These are phyloP conservation scores for Tachycineta bicolor DNA, from an alignment of 2,113 vertebrate genomes.

Conservation along the genomic window DNA sequence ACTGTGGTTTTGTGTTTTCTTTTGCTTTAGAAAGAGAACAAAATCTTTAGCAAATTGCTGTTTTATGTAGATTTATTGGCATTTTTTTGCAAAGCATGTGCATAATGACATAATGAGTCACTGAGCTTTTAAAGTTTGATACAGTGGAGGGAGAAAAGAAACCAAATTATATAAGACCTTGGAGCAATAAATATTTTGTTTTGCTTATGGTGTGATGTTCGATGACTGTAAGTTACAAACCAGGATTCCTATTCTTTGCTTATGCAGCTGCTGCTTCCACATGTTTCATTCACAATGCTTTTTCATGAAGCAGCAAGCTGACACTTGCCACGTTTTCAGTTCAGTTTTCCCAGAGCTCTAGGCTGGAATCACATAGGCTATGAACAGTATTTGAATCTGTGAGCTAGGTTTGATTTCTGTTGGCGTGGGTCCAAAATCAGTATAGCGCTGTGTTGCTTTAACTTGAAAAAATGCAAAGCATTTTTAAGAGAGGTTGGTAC, in stretches of 20 bases:
- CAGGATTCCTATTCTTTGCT: constrained; percentile 47
- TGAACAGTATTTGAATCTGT: constrained; percentile 13
- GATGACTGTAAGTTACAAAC: constrained; percentile 38
- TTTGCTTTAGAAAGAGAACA: neutral
- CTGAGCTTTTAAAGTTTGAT: neutral
- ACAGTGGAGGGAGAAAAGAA: constrained; percentile 7
- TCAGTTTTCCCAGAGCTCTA: constrained; percentile 46
- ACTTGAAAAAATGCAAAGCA: neutral
- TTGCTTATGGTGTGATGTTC: constrained; percentile 28
- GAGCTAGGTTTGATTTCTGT: neutral
- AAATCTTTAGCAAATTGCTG: constrained; percentile 19
- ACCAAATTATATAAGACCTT: neutral
- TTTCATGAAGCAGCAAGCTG: constrained; percentile 54
- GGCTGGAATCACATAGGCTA: constrained; percentile 26
- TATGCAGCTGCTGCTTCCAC: constrained; percentile 55
- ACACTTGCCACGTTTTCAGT: constrained; percentile 48
- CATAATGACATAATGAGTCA: neutral
- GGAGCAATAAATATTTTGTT: constrained; percentile 33
- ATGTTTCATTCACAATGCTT: constrained; percentile 64
- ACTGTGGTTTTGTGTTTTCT: neutral
- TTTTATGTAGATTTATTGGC: neutral
- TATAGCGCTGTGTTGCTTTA: neutral
- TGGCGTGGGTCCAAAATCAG: neutral
- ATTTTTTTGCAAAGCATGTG: constrained; percentile 6
- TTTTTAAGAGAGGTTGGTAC: neutral